Evolutionary conservation across 2,888 invertebrate genomes (phyloP), one percentile per base, ranked within the genome.

Genomic region (Amblyjoppa fuscipennis): DNA sequence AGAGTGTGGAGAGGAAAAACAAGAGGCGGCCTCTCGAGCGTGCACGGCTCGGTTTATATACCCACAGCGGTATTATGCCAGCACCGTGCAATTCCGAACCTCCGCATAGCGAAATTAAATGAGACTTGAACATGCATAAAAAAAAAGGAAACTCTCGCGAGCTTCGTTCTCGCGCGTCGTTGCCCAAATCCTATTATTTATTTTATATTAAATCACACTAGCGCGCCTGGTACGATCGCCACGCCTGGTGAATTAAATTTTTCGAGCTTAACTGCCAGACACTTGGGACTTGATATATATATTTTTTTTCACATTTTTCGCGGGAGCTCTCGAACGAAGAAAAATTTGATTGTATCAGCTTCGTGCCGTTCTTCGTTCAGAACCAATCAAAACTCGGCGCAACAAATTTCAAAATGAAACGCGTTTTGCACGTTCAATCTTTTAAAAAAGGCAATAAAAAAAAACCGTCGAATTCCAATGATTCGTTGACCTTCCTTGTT

Each of bases 141-240:
- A 77, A 77, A 69, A 31, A 69, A 25, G 6, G 2, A 49, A 11
- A 28, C 6, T 66, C 71, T 71, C 45, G 53, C 51, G n/a, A 20
- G 13, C 53, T 84, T 45, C 7, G 34, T 73, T 38, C 25, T 41
- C 41, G 13, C 25, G 25, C 59, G 20, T 56, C 25, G 53, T 5
- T 59, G 13, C 51, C 34, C 56, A 56, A 82, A 82, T 66, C n/a
- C 70, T 59, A 49, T 75, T 78, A 79, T 85, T 82, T 79, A 82
- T 61, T 75, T 79, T 82, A 75, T 75, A 76, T 71, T 51, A 45
- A 82, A 82, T 77, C 45, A 74, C 69, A 28, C 34, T 49, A 73
- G 45, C 13, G 20, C 56, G 66, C 71, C n/a, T 11, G 53, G 45
- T 1, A 9, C n/a, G 68, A 56, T 66, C 59, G 61, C 28, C 13